phyloP scores from a whole-genome alignment of 2,113 vertebrate species.

The Ammodramus savannarum region DNA sequence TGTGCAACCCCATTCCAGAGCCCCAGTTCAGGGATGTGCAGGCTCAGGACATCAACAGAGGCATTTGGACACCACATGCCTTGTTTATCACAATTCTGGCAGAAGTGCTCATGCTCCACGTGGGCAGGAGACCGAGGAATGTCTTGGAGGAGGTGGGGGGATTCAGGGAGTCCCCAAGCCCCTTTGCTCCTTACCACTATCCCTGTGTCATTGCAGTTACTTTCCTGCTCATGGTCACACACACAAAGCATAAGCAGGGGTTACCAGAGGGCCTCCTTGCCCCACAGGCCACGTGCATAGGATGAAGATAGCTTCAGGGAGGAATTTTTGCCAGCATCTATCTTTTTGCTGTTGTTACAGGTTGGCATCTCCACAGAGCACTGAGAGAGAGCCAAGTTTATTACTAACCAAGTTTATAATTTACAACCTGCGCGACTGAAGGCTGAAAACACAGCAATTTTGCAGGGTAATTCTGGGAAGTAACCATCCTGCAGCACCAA shows the following conservation, averaged over 20 bases:
- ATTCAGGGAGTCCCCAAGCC: not conserved
- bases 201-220: not conserved
- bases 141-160: not conserved
- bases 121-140: accelerated
- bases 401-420: slow-evolving; percentile 67
- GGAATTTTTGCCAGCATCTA: not conserved
- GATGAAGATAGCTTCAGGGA: slow-evolving; percentile 10
- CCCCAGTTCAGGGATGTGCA: not conserved
- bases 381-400: slow-evolving; percentile 64
- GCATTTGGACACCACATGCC: not conserved
- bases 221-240: not conserved
- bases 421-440: slow-evolving; percentile 63
- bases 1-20: not conserved
- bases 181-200: not conserved
- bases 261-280: not conserved
- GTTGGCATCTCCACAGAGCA: slow-evolving; percentile 58
- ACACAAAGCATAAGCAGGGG: accelerated
- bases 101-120: accelerated
- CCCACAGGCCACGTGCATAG: not conserved
- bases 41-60: not conserved
- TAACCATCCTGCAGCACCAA: slow-evolving; percentile 76
- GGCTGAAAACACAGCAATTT: slow-evolving; percentile 77
- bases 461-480: slow-evolving; percentile 69
- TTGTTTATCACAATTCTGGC: not conserved
- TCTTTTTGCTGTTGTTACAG: slow-evolving; percentile 22